These are phyloP conservation scores for Myotis yumanensis DNA, from an alignment of 2,113 vertebrate genomes.

Conservation along the genomic window DNA sequence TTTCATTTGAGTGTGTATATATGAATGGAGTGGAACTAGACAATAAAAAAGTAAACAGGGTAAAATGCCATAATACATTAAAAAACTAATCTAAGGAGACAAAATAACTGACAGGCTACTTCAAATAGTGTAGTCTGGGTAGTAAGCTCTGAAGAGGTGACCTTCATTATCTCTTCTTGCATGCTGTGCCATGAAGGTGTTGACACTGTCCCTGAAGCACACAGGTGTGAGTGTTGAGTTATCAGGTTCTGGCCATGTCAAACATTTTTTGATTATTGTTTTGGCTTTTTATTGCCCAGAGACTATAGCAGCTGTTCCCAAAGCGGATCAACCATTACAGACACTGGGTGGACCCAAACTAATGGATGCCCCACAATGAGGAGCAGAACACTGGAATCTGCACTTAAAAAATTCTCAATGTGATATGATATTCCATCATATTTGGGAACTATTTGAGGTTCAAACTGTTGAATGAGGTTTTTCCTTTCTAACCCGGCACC, in stretches of 20 bases:
- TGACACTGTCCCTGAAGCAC: background rate
- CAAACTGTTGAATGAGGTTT: background rate
- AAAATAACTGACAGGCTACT: background rate
- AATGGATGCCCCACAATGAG: fast-evolving
- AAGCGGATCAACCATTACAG: background rate
- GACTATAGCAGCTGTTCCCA: background rate
- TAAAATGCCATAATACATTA: background rate
- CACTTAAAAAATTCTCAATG: background rate
- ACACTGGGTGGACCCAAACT: background rate
- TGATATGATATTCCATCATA: background rate
- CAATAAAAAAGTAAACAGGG: background rate
- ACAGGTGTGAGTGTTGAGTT: background rate
- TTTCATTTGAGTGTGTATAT: background rate
- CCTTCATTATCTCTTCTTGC: background rate
- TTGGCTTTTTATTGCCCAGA: background rate
- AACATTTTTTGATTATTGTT: background rate
- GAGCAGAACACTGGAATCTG: background rate
- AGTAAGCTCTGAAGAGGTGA: background rate
- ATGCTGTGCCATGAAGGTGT: background rate
- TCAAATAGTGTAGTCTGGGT: background rate
- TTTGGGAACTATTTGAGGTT: background rate
- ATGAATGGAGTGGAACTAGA: background rate
- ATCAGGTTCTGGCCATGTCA: background rate
- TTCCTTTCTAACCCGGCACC: background rate
- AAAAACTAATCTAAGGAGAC: background rate